Percentiles rank a stretch among this genome's conserved stretches.
Conservation (phyloP, 2,888 invertebrate species). For the Pycnomerus fuliginosus region DNA sequence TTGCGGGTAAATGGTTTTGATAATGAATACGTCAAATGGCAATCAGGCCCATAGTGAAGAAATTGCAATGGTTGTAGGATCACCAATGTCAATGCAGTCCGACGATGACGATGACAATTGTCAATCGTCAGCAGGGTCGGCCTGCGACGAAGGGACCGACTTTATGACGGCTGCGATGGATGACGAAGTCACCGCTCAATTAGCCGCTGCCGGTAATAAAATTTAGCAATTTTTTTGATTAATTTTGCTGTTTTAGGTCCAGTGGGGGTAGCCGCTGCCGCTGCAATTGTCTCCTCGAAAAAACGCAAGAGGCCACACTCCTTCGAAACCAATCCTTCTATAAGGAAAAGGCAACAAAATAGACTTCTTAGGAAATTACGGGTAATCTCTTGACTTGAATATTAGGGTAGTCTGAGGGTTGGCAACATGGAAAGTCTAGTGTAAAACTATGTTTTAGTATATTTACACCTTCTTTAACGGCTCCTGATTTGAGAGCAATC, state of each 20-base stretch:
- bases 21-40: slow-evolving; percentile 52
- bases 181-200: slow-evolving; percentile 93
- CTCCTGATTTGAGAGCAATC: no score
- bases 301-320: slow-evolving; percentile 93
- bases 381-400: no score
- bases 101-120: slow-evolving; percentile 83
- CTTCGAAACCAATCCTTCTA: slow-evolving; percentile 96
- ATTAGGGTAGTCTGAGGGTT: no score
- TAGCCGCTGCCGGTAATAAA: slow-evolving; percentile 86
- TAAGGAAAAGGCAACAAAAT: slow-evolving; percentile 93
- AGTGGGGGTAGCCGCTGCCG: slow-evolving; percentile 94
- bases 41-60: slow-evolving; percentile 57
- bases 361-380: slow-evolving; percentile 82
- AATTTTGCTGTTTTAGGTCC: slow-evolving; percentile 64
- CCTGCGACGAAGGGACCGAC: slow-evolving; percentile 78
- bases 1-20: slow-evolving; percentile 47
- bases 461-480: no score
- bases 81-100: slow-evolving; percentile 56
- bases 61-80: slow-evolving; percentile 66
- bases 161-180: slow-evolving; percentile 82
- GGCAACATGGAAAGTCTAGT: no score
- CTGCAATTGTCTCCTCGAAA: slow-evolving; percentile 93
- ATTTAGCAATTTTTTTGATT: no score
- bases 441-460: no score
- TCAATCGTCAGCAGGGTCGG: slow-evolving; percentile 76